phyloP scores from a whole-genome alignment of 2,888 invertebrate species.

The Apomyelois bistriatella region DNA sequence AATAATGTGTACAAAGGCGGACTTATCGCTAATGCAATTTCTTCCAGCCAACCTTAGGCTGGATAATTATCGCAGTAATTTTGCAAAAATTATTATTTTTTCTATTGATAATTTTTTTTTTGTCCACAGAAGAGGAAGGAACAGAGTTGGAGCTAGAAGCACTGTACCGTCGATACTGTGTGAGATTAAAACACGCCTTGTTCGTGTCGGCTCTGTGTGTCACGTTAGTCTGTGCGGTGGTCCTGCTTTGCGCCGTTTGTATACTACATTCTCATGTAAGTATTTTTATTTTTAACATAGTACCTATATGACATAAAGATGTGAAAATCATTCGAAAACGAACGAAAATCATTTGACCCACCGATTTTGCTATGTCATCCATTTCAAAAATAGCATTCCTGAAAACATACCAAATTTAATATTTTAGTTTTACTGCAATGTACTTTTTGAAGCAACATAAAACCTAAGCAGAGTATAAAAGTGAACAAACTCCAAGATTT shows the following conservation, averaged over 20 bases:
- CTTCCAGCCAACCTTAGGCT: too few relatives aligned
- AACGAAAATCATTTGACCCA: too few relatives aligned
- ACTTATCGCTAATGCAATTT: too few relatives aligned
- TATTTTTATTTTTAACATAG: neutral
- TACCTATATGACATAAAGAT: neutral
- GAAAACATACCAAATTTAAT: too few relatives aligned
- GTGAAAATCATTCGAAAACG: too few relatives aligned
- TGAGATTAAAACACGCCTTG: conserved; percentile 85
- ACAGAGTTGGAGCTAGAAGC: conserved; percentile 84
- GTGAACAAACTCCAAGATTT: neutral
- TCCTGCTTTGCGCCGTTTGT: conserved; percentile 81
- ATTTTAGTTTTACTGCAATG: too few relatives aligned
- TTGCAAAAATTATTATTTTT: neutral
- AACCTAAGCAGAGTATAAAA: neutral
- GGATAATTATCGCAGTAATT: too few relatives aligned
- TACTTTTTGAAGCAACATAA: neutral
- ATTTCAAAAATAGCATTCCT: too few relatives aligned
- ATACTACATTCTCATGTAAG: conserved; percentile 43
- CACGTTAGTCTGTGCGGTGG: conserved; percentile 80
- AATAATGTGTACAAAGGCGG: too few relatives aligned
- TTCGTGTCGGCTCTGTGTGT: conserved; percentile 86
- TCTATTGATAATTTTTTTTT: conserved; percentile 17
- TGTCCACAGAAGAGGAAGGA: conserved; percentile 78
- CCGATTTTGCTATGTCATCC: too few relatives aligned
- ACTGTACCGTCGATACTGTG: conserved; percentile 85